Conservation (phyloP, 2,888 invertebrate species). For the Adineta ricciae region DNA sequence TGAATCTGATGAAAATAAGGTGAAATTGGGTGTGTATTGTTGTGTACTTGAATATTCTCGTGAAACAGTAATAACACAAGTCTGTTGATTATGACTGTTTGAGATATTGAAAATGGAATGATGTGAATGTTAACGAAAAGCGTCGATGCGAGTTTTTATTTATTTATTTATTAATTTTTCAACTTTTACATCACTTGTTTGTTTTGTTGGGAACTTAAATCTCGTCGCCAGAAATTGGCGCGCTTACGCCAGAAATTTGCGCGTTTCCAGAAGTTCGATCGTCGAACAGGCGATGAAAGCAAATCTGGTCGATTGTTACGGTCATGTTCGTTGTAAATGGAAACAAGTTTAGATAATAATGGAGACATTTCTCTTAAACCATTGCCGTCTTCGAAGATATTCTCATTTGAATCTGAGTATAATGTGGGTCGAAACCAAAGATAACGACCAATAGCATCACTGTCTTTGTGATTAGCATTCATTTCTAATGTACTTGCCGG, state of each 20-base stretch:
- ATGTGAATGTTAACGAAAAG: background rate
- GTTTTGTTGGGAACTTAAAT: background rate
- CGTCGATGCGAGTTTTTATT: background rate
- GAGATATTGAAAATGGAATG: no score
- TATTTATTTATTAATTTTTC: background rate
- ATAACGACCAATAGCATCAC: background rate
- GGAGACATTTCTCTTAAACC: background rate
- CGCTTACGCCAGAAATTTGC: background rate
- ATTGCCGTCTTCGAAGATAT: background rate
- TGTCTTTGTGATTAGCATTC: background rate
- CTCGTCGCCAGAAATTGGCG: background rate
- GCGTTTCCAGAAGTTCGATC: background rate
- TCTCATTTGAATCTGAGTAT: background rate
- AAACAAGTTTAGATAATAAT: background rate
- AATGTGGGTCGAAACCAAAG: background rate
- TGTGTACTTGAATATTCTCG: no score
- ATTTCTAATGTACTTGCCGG: background rate
- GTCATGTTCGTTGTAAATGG: background rate
- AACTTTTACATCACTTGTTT: background rate
- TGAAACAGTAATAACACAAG: no score
- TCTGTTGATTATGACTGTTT: no score
- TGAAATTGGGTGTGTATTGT: no score
- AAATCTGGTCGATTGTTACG: background rate
- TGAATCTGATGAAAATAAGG: no score
- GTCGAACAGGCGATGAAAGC: background rate